Base-by-base conservation (phyloP, 2,797 vertebrate species). In the Aulostomus chinensis region DNA sequence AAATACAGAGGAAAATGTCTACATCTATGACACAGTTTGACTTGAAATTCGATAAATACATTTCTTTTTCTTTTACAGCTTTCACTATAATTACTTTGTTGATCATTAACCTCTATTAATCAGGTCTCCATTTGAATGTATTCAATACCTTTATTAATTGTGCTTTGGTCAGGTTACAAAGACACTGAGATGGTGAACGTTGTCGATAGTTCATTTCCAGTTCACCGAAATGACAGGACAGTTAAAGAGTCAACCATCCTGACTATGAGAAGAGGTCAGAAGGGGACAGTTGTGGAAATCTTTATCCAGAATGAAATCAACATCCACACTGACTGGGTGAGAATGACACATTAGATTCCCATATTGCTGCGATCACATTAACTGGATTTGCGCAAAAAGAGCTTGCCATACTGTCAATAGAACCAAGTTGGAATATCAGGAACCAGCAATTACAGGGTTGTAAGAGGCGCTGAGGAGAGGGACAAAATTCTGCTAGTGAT, bases 311-410 rank as follows among this genome's bases (percentile, higher is more conserved):
- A 55, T 22, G 24, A 12, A 15, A 20, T 50, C 21, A 57, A 25
- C 22, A 33, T 39, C 47, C 29, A 42, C 14, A 24, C 16, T 48
- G 12, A 14, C 47, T 30, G 22, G 14, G n/a, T 14, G 5, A 39
- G 2, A 32, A 13, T 31, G 18, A n/a, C 2, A 48, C 2, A 37
- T 8, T 17, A 14, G 4, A 40, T 29, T 46, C 12, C 31, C 7
- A 18, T 56, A 28, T 12, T 18, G n/a, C 22, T 13, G 4, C 25
- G 26, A 65, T 56, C n/a, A n/a, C n/a, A n/a, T n/a, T 35, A 48
- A 47, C 14, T 25, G 33, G 43, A 62, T 58, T 34, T 56, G 22
- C 35, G 57, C 18, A 47, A 24, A 56, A 61, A 66, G 43, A 16
- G 6, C 22, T 20, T 58, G 29, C 34, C 11, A 16, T 2, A 0